These are phyloP conservation scores for Enteromius trimaculatus DNA, from an alignment of 2,797 vertebrate genomes.

Conservation along the genomic window DNA sequence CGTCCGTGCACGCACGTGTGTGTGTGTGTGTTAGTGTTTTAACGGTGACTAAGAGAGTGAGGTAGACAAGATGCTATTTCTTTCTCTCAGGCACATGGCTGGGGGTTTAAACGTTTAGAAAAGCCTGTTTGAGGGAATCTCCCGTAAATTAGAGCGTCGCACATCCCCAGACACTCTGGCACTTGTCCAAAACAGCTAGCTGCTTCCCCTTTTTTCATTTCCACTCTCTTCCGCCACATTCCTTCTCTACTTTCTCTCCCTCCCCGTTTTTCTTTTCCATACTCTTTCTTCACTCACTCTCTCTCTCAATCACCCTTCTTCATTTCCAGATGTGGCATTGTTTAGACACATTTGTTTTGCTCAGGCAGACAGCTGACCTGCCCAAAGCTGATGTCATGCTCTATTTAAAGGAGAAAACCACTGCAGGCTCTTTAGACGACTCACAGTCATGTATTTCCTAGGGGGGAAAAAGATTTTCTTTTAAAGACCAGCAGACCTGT, in stretches of 20 bases:
- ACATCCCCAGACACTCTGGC: conserved; percentile 74
- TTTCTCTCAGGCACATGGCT: conserved; percentile 37
- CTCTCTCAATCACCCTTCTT: conserved; percentile 56
- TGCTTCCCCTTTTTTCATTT: conserved; percentile 70
- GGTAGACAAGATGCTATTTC: background rate
- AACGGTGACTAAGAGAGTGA: conserved; percentile 2
- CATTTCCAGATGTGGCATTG: conserved; percentile 80
- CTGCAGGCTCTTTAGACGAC: conserved; percentile 25
- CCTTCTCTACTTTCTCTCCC: conserved; percentile 61
- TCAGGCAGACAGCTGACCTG: conserved; percentile 69
- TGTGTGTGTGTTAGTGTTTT: background rate
- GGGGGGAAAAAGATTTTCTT: conserved; percentile 40
- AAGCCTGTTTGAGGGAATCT: conserved; percentile 65
- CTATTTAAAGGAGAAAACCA: conserved; percentile 76
- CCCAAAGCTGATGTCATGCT: conserved; percentile 75
- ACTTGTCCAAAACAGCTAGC: conserved; percentile 72
- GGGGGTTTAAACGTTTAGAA: conserved; percentile 60
- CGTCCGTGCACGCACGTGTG: background rate
- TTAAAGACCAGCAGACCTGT: conserved; percentile 12
- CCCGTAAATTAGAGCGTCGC: conserved; percentile 74
- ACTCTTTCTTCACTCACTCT: conserved; percentile 15
- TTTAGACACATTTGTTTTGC: conserved; percentile 76
- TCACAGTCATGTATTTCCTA: background rate
- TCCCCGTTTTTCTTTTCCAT: conserved; percentile 18
- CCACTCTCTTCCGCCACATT: conserved; percentile 71